Conservation (phyloP, 2,113 vertebrate genomes). For the Motacilla alba region DNA sequence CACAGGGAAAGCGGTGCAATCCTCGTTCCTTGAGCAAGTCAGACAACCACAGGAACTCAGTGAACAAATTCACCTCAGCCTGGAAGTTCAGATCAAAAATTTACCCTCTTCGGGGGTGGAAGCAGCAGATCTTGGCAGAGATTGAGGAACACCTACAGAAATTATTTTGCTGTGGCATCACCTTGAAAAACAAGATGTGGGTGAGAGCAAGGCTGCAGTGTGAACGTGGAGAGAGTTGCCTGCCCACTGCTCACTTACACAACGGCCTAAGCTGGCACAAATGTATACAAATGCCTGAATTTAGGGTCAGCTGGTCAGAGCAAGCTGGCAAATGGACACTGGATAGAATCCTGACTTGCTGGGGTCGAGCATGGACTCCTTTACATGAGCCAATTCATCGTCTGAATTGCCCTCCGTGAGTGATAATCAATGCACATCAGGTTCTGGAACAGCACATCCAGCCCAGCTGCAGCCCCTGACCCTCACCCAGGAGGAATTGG, state of each 20-base stretch:
- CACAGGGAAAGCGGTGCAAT: not conserved
- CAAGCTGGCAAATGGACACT: rapidly evolving
- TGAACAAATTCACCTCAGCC: not conserved
- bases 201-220: not conserved
- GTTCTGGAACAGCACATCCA: not conserved
- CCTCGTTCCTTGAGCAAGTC: not conserved
- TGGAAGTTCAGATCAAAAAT: not conserved
- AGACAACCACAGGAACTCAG: not conserved
- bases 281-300: not conserved
- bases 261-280: not conserved
- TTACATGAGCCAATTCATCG: not conserved
- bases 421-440: not conserved
- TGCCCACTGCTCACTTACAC: not conserved
- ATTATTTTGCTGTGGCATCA: not conserved
- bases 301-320: not conserved
- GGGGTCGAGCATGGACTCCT: rapidly evolving
- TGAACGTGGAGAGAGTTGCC: rapidly evolving
- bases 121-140: not conserved
- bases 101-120: not conserved
- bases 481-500: not conserved
- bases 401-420: not conserved
- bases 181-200: not conserved
- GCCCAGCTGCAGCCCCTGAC: not conserved
- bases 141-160: not conserved
- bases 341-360: not conserved